phyloP scores from a whole-genome alignment of 2,113 vertebrate species.

The Chaenogobius annularis region DNA sequence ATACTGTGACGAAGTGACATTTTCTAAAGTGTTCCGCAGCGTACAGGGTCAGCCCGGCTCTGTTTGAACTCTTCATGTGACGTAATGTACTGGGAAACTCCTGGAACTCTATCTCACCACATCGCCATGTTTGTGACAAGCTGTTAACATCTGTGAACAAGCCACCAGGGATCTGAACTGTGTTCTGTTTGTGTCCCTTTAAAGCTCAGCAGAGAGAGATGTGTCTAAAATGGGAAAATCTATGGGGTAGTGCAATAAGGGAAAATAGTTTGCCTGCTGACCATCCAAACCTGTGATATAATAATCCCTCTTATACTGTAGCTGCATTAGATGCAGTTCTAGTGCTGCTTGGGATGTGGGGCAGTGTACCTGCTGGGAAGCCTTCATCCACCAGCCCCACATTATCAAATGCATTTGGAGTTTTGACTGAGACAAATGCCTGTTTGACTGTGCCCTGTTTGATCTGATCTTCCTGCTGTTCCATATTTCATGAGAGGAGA shows the following conservation, averaged over 20 bases:
- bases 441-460: not conserved
- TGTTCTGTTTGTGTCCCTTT: not conserved
- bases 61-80: conserved; percentile 10
- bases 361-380: not conserved
- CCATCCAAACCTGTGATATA: too few species aligned
- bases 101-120: conserved; percentile 14
- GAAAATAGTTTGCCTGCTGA: too few species aligned
- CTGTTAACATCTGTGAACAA: conserved; percentile 9
- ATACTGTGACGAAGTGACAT: conserved; percentile 26
- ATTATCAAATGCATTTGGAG: not conserved
- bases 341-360: too few species aligned
- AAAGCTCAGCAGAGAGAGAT: not conserved
- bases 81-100: conserved; percentile 2
- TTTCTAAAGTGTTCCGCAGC: conserved; percentile 20
- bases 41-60: conserved; percentile 11
- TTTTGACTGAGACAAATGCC: not conserved
- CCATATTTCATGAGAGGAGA: conserved; percentile 57
- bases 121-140: conserved; percentile 18
- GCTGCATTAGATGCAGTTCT: too few species aligned
- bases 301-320: too few species aligned
- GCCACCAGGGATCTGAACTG: not conserved
- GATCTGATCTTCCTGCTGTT: conserved; percentile 26
- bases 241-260: too few species aligned
- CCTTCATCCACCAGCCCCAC: not conserved
- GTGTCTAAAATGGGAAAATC: not conserved